phyloP scores from a whole-genome alignment of 2,113 vertebrate species.

The Mobula birostris region DNA sequence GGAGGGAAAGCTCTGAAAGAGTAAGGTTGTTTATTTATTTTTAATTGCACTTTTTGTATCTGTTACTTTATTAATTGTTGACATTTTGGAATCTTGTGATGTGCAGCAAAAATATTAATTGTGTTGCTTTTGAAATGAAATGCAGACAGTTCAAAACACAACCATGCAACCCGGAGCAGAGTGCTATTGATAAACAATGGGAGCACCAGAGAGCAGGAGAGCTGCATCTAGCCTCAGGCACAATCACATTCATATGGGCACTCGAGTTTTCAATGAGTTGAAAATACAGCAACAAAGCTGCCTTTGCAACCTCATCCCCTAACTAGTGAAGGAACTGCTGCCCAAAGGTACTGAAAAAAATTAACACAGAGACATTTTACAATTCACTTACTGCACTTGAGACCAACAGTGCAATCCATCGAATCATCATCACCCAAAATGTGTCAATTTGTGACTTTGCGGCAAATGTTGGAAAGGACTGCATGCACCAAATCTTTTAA shows the following conservation, averaged over 20 bases:
- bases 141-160: slow-evolving; percentile 18
- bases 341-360: slow-evolving; percentile 24
- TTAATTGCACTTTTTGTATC: slow-evolving; percentile 31
- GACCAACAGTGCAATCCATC: neutral
- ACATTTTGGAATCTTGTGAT: neutral
- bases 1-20: slow-evolving; percentile 19
- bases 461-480: neutral
- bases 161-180: neutral
- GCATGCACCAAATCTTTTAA: neutral
- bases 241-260: slow-evolving; percentile 7
- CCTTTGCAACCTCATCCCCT: slow-evolving; percentile 3
- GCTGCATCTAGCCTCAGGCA: slow-evolving; percentile 2
- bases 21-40: slow-evolving; percentile 9
- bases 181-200: slow-evolving; percentile 31
- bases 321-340: neutral
- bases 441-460: neutral
- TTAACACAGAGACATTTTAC: neutral
- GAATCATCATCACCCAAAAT: neutral
- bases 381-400: neutral
- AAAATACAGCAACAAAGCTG: slow-evolving; percentile 25
- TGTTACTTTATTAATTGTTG: slow-evolving; percentile 16
- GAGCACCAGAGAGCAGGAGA: slow-evolving; percentile 22
- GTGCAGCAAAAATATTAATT: neutral
- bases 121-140: neutral
- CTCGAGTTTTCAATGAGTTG: slow-evolving; percentile 21